Percentiles rank a stretch among this genome's conserved stretches.
These are phyloP conservation scores for Saxidomus purpurata DNA, from an alignment of 1,140 invertebrate genomes.

Conservation along the genomic window DNA sequence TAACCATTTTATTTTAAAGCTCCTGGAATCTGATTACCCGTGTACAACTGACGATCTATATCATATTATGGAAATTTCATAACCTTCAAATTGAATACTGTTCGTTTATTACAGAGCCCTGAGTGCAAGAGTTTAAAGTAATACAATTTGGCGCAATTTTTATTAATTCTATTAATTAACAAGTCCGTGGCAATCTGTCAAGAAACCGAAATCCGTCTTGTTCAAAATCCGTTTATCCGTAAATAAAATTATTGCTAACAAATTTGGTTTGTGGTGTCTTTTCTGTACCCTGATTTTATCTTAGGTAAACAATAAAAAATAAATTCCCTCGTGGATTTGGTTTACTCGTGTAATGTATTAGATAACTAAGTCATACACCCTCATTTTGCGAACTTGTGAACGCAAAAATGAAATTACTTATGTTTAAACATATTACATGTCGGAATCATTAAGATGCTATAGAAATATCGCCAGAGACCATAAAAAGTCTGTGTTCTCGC, in stretches of 20 bases:
- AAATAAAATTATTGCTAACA: conserved; percentile 71
- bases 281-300: conserved; percentile 51
- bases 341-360: conserved; percentile 48
- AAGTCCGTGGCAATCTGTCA: conserved; percentile 25
- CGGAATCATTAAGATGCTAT: conserved; percentile 31
- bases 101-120: conserved; percentile 34
- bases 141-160: conserved; percentile 47
- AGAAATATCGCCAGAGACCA: conserved; percentile 7
- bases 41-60: conserved; percentile 46
- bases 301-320: conserved; percentile 61
- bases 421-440: conserved; percentile 56
- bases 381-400: conserved; percentile 44
- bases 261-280: conserved; percentile 56
- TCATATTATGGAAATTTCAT: conserved; percentile 59
- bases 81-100: conserved; percentile 55
- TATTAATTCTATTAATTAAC: conserved; percentile 67
- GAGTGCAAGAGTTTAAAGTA: conserved; percentile 38
- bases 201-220: conserved; percentile 36
- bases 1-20: conserved; percentile 39
- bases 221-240: conserved; percentile 63
- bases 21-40: conserved; percentile 35
- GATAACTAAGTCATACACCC: conserved; percentile 44
- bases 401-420: conserved; percentile 68
- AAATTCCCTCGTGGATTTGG: conserved; percentile 43
- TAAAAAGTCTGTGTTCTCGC: background rate